Base-by-base conservation (phyloP, 2,888 invertebrate species). In the Melinopterus prodromus region DNA sequence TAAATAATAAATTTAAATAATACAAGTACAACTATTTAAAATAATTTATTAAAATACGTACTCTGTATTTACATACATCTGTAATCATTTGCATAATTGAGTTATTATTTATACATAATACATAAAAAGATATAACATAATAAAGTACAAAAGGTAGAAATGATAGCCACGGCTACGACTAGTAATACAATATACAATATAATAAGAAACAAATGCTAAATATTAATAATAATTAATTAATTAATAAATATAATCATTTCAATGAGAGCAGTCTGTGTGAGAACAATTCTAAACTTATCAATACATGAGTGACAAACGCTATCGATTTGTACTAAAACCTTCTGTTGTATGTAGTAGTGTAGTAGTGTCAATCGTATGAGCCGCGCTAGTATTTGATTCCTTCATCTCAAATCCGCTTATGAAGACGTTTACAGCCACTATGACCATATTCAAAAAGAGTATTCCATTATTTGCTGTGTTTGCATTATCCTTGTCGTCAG, bases 321-420 rank as follows among this genome's bases (percentile, higher is more conserved):
- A 53, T 53, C 53, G 12, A 53, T 6, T 26, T 77, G 70, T 6
- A 70, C 26, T 70, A 70, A 77, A 26, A 77, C n/a, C 70, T 77
- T 53, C 70, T 15, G 35, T 37, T 15, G 70, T 15, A 14, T 16
- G 6, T 70, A 16, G 14, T 70, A 6, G 14, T 77, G 14, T n/a
- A n/a, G n/a, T n/a, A 70, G 36, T 16, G 35, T 9, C 6, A 16
- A 15, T 16, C 6, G 26, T 77, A 16, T 26, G 26, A 26, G 2
- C 26, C 3, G 70, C n/a, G 35, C 77, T 77, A 69, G 26, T 1
- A 36, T n/a, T 12, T 7, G 72, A 77, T 53, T 87, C 87, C 80
- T 85, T 91, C 86, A 92, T 89, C 86, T 93, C 92, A 87, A 94
- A 93, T 78, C 91, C 90, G 82, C 91, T 91, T 83, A 94, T 92